Percentiles rank a stretch among this genome's conserved stretches.
Evolutionary conservation across 1,140 invertebrate species (phyloP).

Genomic region (Diprion similis): DNA sequence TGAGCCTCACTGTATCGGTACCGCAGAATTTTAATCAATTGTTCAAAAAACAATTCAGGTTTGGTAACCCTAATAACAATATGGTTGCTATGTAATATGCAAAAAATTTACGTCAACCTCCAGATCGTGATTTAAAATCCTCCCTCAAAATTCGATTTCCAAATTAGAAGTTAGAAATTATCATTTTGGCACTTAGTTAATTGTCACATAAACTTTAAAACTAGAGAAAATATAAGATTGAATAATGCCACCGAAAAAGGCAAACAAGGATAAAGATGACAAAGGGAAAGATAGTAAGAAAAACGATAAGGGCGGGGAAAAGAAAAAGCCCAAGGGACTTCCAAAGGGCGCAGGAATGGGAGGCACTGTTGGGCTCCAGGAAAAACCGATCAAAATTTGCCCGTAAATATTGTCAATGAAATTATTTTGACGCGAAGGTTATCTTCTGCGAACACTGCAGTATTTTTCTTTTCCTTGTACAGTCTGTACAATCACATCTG

Average conservation of each 20-base stretch:
- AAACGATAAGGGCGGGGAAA: slow-evolving; percentile 10
- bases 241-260: slow-evolving; percentile 24
- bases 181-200: not conserved
- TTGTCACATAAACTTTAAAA: not conserved
- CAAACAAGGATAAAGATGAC: slow-evolving; percentile 17
- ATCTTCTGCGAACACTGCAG: not conserved
- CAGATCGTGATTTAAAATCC: not conserved
- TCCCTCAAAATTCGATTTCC: not conserved
- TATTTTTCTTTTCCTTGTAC: not conserved
- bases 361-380: slow-evolving; percentile 16
- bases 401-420: slow-evolving; percentile 10
- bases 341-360: slow-evolving; percentile 24
- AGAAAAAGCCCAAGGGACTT: slow-evolving; percentile 13
- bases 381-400: slow-evolving; percentile 21
- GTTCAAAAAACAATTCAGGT: not conserved
- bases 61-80: not conserved
- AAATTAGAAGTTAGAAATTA: not conserved
- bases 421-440: not conserved
- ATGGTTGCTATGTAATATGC: not conserved
- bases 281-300: slow-evolving; percentile 8
- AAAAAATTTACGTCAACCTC: not conserved
- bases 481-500: too few species aligned
- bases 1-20: too few species aligned
- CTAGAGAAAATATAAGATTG: not conserved
- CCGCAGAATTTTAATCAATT: not conserved